Evolutionary conservation across 2,797 vertebrate species (phyloP), one percentile per base, ranked within the genome.

Genomic region (Otus scops): DNA sequence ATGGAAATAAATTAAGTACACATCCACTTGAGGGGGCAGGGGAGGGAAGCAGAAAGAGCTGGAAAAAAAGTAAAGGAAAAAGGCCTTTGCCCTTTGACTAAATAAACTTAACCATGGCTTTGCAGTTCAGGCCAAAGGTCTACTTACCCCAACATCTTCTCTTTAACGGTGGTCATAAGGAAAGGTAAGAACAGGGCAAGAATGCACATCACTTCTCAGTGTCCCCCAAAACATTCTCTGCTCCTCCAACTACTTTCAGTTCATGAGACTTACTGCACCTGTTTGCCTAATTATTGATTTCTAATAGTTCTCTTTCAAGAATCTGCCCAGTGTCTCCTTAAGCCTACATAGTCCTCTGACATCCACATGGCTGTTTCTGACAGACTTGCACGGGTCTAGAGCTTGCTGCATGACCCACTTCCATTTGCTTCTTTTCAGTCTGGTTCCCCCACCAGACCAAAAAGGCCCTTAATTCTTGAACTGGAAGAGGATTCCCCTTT

Each of bases 21-120:
- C 3, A 30, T 47, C 1, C 2, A 13, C 4, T 13, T 20, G 3
- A 6, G 6, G 23, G 6, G 3, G 3, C 1, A 57, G 24, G 21
- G n/a, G 41, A 39, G 3, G 11, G 21, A 47, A 22, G 21, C 20
- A 6, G 6, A 21, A 47, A 47, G 45, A 20, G 20, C 20, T 11
- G 11, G 6, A 9, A 23, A 14, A 36, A 27, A 36, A 28, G 13
- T 12, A 13, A 24, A 7, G 7, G 24, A 48, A 59, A 59, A 23
- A 26, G 10, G 20, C 15, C 22, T 71, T 78, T 56, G 41, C 19
- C 21, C 48, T 65, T 48, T 24, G 19, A 30, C 21, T n/a, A 48
- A 61, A 79, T 50, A 56, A 85, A 63, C 19, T 68, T 56, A 68
- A 43, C 20, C 15, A 16, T 10, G 19, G 10, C 23, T 38, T 68